These are phyloP conservation scores for Xiphophorus hellerii DNA, from an alignment of 2,113 vertebrate genomes.

Conservation along the genomic window DNA sequence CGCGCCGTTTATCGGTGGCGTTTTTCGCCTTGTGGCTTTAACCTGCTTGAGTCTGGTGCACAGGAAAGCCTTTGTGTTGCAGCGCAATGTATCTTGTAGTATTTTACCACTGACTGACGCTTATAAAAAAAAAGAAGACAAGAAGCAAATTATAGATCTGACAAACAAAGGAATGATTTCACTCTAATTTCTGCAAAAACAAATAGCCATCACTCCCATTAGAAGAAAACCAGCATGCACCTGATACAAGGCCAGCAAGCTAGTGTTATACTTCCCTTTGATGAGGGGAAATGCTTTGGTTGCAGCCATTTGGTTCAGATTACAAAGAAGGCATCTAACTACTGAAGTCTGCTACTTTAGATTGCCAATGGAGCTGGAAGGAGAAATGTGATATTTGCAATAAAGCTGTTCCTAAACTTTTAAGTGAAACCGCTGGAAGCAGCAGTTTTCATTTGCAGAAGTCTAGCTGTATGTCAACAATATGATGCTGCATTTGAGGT, in stretches of 20 bases:
- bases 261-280: background rate
- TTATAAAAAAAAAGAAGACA: background rate
- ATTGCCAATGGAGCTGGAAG: slow-evolving; percentile 2
- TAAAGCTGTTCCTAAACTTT: slow-evolving; percentile 27
- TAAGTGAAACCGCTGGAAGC: slow-evolving; percentile 15
- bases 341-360: slow-evolving; percentile 21
- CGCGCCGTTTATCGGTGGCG: slow-evolving; percentile 19
- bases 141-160: background rate
- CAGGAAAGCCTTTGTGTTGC: slow-evolving; percentile 23
- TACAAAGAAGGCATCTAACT: slow-evolving; percentile 11
- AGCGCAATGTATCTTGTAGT: background rate
- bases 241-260: slow-evolving; percentile 4
- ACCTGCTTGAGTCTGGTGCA: slow-evolving; percentile 32
- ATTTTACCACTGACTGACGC: background rate
- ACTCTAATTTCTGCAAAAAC: background rate
- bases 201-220: background rate
- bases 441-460: slow-evolving; percentile 24
- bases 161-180: background rate
- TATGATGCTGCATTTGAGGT: slow-evolving; percentile 35
- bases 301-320: slow-evolving; percentile 20
- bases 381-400: slow-evolving; percentile 43
- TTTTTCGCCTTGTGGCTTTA: slow-evolving; percentile 48
- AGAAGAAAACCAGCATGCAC: slow-evolving; percentile 11
- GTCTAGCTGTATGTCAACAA: slow-evolving; percentile 36
- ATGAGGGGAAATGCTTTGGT: slow-evolving; percentile 23